Evolutionary conservation across 2,888 invertebrate species (phyloP), one percentile per base, ranked within the genome.

Genomic region (Drosophila prolongata): DNA sequence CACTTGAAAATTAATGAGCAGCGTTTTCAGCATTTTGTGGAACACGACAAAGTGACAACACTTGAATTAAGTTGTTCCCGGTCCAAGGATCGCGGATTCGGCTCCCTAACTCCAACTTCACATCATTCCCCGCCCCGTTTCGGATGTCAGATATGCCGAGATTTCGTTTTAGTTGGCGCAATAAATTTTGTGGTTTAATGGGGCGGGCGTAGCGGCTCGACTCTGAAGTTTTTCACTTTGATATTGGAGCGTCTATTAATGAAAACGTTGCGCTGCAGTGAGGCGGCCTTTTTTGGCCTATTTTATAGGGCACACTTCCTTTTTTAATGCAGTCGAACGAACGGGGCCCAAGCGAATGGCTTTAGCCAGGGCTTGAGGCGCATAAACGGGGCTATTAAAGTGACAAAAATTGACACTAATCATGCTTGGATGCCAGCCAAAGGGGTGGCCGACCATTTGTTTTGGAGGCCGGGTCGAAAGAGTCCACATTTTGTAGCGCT

Each of bases 181-280:
- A 91, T 90, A 90, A 90, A 90, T 90, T 91, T 90, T 91, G 90
- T 90, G 90, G 90, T 91, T 90, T 90, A 91, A 91, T 91, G 91
- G 90, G 89, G 89, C 84, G 89, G 82, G 86, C 78, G 74, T 79
- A 75, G 75, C 84, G 84, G 85, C 84, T 76, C 67, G 70, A 77
- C 84, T 88, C 70, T 86, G 85, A 86, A 80, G 84, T 86, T 87
- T 66, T 66, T 80, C 76, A 76, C 85, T 86, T 86, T 86, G 85
- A 86, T 86, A 86, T 88, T 74, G 77, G 87, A 86, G 88, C 85
- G 74, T 88, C 85, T 86, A 86, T 86, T 86, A 87, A 86, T 80
- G 84, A 86, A 87, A 80, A 77, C 76, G 73, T 84, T 68, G 77
- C 69, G 68, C 72, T 55, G 57, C 62, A 19, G 40, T 53, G 54